phyloP scores from a whole-genome alignment of 2,888 invertebrate genomes.

The Prosapia bicincta region DNA sequence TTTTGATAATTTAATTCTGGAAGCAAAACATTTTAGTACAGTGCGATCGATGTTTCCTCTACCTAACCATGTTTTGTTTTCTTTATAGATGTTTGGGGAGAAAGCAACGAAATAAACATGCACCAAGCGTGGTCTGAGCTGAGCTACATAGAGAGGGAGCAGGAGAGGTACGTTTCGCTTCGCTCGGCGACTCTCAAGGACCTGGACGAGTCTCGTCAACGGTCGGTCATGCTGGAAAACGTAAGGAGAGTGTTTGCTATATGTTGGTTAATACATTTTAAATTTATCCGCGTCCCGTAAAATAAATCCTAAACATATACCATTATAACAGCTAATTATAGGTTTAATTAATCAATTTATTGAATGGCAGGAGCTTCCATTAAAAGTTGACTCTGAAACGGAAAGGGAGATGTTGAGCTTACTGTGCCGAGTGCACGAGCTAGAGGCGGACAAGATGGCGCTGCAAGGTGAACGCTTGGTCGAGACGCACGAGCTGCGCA shows the following conservation, averaged over 20 bases:
- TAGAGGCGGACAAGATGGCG: slow-evolving; percentile 92
- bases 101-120: slow-evolving; percentile 63
- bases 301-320: too few species aligned
- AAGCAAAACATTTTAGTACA: too few species aligned
- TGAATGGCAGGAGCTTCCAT: slow-evolving; percentile 79
- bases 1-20: too few species aligned
- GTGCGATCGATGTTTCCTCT: too few species aligned
- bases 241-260: slow-evolving; percentile 50
- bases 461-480: slow-evolving; percentile 83
- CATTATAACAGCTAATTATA: too few species aligned
- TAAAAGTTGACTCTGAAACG: slow-evolving; percentile 79
- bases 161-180: slow-evolving; percentile 73
- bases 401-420: slow-evolving; percentile 85
- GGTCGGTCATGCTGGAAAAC: slow-evolving; percentile 79
- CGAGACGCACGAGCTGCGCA: slow-evolving; percentile 79
- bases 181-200: slow-evolving; percentile 75
- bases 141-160: slow-evolving; percentile 80
- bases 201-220: slow-evolving; percentile 71
- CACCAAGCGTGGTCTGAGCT: slow-evolving; percentile 82
- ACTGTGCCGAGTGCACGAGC: slow-evolving; percentile 87
- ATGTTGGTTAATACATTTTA: not conserved
- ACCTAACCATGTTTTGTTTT: too few species aligned
- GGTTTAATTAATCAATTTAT: too few species aligned
- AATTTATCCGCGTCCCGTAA: too few species aligned
- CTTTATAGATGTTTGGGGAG: slow-evolving; percentile 44